Evolutionary conservation across 2,113 vertebrate genomes (phyloP).

Genomic region (Zosterops hypoxanthus): DNA sequence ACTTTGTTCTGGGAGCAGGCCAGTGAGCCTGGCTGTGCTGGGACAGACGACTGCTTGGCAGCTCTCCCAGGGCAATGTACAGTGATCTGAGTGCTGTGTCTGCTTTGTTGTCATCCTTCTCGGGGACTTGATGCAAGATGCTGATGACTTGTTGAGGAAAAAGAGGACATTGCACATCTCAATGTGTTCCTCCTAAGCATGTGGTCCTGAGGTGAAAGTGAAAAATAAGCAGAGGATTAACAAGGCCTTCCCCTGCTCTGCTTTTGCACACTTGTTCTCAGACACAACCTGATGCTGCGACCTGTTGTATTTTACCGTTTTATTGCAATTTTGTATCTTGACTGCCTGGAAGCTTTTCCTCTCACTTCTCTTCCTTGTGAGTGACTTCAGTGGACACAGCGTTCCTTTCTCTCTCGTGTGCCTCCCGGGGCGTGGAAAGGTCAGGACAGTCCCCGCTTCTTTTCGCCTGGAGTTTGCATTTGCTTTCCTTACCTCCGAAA

Average conservation of each 20-base stretch:
- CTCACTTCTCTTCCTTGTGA: neutral
- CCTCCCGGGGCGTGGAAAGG: rapidly evolving
- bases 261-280: neutral
- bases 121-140: rapidly evolving
- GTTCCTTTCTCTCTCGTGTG: neutral
- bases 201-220: neutral
- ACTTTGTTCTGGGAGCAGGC: neutral
- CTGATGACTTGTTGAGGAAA: neutral
- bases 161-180: rapidly evolving
- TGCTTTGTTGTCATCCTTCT: neutral
- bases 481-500: neutral
- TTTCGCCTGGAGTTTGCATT: neutral
- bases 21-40: neutral
- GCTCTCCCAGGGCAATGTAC: rapidly evolving
- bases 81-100: rapidly evolving
- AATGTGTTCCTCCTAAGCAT: rapidly evolving
- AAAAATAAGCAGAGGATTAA: neutral
- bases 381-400: neutral
- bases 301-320: neutral
- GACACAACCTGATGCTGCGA: neutral
- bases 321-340: neutral
- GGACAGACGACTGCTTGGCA: rapidly evolving
- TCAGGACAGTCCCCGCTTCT: neutral
- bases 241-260: neutral
- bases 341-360: neutral